Evolutionary conservation across 2,113 vertebrate species (phyloP).

Genomic region (Mohoua ochrocephala): DNA sequence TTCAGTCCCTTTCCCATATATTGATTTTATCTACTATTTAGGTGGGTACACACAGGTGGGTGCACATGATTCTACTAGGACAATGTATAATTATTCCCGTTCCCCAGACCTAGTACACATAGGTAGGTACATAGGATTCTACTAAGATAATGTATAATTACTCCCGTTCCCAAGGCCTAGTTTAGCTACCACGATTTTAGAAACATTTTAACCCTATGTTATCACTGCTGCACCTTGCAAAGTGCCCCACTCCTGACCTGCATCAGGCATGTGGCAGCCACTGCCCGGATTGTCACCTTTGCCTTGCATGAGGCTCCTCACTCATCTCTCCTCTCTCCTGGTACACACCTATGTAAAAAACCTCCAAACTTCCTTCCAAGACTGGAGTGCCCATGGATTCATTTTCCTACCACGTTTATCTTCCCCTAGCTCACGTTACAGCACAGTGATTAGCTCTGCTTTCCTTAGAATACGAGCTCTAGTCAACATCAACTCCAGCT

Average conservation of each 20-base stretch:
- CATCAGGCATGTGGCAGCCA: fast-evolving
- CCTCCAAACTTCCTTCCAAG: background rate
- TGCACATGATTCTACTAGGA: too few relatives aligned
- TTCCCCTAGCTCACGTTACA: background rate
- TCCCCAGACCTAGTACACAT: too few relatives aligned
- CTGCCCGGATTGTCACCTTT: background rate
- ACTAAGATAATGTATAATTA: too few relatives aligned
- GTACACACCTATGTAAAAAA: background rate
- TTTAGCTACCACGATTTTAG: too few relatives aligned
- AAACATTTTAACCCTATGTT: too few relatives aligned
- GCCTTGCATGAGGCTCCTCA: background rate
- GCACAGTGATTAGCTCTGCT: background rate
- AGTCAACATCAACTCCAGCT: background rate
- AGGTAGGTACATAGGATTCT: too few relatives aligned
- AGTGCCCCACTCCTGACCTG: background rate
- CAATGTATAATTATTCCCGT: too few relatives aligned
- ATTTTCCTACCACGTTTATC: background rate
- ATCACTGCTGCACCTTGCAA: too few relatives aligned
- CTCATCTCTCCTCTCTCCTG: background rate
- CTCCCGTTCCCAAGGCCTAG: too few relatives aligned
- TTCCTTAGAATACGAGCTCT: background rate
- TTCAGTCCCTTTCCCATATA: too few relatives aligned
- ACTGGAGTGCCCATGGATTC: background rate
- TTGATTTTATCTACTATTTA: too few relatives aligned
- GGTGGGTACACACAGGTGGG: too few relatives aligned